Evolutionary conservation across 2,113 vertebrate species (phyloP).

Genomic region (Sterrhoptilus dennistouni): DNA sequence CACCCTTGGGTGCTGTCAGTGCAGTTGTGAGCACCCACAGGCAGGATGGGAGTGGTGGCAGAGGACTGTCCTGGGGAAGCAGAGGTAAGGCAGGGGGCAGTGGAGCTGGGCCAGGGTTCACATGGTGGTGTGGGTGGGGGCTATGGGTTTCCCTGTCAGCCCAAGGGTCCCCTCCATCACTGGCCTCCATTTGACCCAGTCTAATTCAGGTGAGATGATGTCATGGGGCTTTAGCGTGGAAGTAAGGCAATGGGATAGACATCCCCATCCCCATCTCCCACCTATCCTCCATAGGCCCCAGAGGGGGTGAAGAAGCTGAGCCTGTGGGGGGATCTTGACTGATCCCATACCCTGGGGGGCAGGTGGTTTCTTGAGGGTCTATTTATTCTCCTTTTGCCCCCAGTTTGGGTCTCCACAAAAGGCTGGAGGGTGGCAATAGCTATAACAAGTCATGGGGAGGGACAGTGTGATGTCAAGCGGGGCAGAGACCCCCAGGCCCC

Average conservation of each 20-base stretch:
- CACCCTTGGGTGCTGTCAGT: background rate
- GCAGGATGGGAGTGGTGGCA: background rate
- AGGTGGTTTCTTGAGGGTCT: too few relatives aligned
- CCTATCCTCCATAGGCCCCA: background rate
- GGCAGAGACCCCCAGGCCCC: background rate
- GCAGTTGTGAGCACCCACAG: background rate
- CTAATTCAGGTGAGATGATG: background rate
- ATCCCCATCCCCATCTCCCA: background rate
- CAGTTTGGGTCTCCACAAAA: accelerated
- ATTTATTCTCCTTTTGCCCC: background rate
- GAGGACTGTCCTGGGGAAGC: background rate
- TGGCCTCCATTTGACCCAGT: background rate
- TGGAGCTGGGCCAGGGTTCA: background rate
- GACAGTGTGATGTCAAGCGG: accelerated
- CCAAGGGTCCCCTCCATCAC: background rate
- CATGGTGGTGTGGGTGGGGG: too few relatives aligned
- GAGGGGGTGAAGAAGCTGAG: background rate
- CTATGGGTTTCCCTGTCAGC: accelerated
- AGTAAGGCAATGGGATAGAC: background rate
- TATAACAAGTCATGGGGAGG: background rate
- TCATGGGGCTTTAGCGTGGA: background rate
- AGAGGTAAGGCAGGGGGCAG: background rate
- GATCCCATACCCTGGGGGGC: accelerated
- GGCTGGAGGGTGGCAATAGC: background rate
- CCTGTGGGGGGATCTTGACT: too few relatives aligned